These are phyloP conservation scores for Dascyllus trimaculatus DNA, from an alignment of 2,113 vertebrate genomes.

Conservation along the genomic window DNA sequence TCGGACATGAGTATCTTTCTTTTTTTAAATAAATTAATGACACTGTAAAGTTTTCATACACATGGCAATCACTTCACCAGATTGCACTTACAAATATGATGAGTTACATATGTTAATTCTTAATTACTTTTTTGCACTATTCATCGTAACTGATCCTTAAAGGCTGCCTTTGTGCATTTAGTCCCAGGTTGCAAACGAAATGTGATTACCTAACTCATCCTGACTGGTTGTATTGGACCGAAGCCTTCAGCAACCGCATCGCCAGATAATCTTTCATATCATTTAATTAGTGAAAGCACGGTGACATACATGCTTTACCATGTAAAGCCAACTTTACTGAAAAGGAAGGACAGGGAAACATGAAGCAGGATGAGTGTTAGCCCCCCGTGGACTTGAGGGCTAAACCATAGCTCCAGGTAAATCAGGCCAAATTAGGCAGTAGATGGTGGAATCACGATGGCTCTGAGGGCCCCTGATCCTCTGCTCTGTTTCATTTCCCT, in stretches of 20 bases:
- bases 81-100: neutral
- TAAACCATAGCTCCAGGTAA: slow-evolving; percentile 36
- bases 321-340: neutral
- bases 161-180: neutral
- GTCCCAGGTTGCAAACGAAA: slow-evolving; percentile 1
- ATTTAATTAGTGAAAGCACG: neutral
- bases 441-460: slow-evolving; percentile 38
- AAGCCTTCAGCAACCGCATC: too few species aligned
- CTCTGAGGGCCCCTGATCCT: slow-evolving; percentile 58
- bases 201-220: neutral
- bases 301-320: neutral
- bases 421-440: slow-evolving; percentile 60
- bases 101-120: neutral
- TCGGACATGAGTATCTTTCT: neutral
- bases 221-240: too few species aligned
- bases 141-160: neutral
- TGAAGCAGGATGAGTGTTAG: neutral
- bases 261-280: too few species aligned
- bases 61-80: neutral
- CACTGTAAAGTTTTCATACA: neutral
- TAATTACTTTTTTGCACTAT: neutral
- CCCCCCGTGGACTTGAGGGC: slow-evolving; percentile 2
- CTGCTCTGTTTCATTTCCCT: slow-evolving; percentile 54
- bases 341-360: neutral
- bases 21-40: neutral